phyloP scores from a whole-genome alignment of 2,797 vertebrate genomes.

The Dendrocincla fuliginosa region DNA sequence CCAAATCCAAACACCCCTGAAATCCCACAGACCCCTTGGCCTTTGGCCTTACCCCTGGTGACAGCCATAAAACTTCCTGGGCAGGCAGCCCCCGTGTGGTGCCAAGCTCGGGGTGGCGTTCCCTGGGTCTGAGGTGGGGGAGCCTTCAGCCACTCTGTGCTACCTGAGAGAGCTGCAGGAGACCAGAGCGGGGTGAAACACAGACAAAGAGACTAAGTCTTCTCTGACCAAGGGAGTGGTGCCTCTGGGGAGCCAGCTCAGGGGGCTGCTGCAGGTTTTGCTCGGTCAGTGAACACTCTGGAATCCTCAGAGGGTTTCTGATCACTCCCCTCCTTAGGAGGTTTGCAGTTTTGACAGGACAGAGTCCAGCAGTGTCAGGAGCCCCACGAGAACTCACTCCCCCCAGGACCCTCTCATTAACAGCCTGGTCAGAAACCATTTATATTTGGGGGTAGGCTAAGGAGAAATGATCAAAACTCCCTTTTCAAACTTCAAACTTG shows the following conservation, averaged over 20 bases:
- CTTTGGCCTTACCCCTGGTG: neutral
- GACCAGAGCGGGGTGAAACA: neutral
- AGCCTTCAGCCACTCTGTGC: too few species aligned
- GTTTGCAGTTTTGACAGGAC: neutral
- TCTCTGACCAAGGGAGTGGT: too few species aligned
- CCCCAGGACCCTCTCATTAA: neutral
- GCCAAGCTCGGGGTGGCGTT: neutral
- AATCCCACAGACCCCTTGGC: neutral
- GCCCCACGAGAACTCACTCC: neutral
- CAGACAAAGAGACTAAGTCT: neutral
- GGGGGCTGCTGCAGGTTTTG: neutral
- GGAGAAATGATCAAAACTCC: neutral
- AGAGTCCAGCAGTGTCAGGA: neutral
- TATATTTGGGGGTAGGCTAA: neutral
- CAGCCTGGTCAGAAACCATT: neutral
- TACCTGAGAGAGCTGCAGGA: neutral
- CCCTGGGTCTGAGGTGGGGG: fast-evolving
- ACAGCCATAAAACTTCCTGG: neutral
- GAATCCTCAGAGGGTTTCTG: neutral
- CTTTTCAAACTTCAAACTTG: neutral
- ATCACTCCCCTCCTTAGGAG: neutral
- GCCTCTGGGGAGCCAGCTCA: neutral
- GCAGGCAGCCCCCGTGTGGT: too few species aligned
- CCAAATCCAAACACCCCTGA: neutral
- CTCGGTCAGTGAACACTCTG: neutral